Conservation (phyloP, 2,113 vertebrate species). For the Podiceps cristatus region DNA sequence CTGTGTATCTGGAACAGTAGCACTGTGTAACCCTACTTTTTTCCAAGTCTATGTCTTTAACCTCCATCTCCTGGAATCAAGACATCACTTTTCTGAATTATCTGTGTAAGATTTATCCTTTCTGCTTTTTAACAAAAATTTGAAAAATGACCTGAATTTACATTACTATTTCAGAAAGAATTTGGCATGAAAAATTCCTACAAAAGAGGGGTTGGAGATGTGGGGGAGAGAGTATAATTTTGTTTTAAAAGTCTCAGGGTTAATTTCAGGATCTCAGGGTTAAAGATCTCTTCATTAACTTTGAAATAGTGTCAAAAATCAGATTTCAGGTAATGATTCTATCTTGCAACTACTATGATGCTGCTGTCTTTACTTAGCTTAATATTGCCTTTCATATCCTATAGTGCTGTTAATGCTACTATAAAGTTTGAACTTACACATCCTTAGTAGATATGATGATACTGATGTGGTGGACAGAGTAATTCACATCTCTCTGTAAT, state of each 20-base stretch:
- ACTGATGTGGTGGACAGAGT: background rate
- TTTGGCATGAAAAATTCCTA: background rate
- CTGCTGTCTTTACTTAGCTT: background rate
- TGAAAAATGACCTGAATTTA: background rate
- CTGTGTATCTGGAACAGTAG: background rate
- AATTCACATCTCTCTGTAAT: background rate
- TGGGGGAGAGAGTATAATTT: background rate
- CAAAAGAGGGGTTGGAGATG: accelerated
- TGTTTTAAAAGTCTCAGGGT: background rate
- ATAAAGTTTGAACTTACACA: background rate
- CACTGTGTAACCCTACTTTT: background rate
- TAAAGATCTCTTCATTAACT: background rate
- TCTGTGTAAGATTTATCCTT: background rate
- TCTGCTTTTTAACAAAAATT: background rate
- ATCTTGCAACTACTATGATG: background rate
- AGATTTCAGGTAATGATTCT: background rate
- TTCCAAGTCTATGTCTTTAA: background rate
- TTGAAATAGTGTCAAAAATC: background rate
- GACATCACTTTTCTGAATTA: background rate
- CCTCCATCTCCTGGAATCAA: background rate
- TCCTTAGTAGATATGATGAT: background rate
- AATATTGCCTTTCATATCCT: background rate
- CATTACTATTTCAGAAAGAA: background rate
- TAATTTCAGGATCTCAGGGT: background rate
- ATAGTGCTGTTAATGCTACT: background rate